Conservation (phyloP, 2,888 invertebrate species). For the Diachrysia chrysitis region DNA sequence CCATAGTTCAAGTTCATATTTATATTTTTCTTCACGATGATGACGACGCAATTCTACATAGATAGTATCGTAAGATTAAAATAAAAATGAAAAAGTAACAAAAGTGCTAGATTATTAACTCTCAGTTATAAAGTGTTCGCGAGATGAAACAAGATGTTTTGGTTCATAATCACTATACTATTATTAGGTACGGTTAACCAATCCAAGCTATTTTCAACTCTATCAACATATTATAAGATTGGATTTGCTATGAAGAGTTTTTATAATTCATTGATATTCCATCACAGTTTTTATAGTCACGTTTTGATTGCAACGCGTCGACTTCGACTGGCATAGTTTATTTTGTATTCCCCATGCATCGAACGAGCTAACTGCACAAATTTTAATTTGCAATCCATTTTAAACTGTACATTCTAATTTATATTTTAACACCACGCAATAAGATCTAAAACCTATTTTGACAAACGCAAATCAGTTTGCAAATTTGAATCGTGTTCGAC, state of each 20-base stretch:
- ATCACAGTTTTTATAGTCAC: slow-evolving; percentile 72
- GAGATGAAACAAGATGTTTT: slow-evolving; percentile 44
- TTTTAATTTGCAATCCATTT: slow-evolving; percentile 44
- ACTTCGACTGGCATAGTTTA: slow-evolving; percentile 59
- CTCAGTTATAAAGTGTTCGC: slow-evolving; percentile 25
- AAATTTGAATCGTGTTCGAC: slow-evolving; percentile 52
- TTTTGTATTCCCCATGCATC: slow-evolving; percentile 71
- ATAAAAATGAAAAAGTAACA: not conserved
- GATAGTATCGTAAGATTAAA: slow-evolving; percentile 11
- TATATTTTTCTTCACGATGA: slow-evolving; percentile 1
- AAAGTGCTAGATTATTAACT: slow-evolving; percentile 31
- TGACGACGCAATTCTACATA: slow-evolving; percentile 9
- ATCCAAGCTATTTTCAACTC: slow-evolving; percentile 17
- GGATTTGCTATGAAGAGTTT: slow-evolving; percentile 13
- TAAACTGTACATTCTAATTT: slow-evolving; percentile 31
- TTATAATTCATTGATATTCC: slow-evolving; percentile 69
- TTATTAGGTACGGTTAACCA: not conserved
- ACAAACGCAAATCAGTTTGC: slow-evolving; percentile 16
- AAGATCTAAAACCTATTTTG: slow-evolving; percentile 12
- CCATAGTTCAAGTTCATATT: not conserved
- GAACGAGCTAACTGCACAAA: slow-evolving; percentile 64
- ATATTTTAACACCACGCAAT: slow-evolving; percentile 30
- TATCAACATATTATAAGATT: not conserved
- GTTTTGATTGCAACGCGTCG: slow-evolving; percentile 61
- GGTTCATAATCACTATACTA: slow-evolving; percentile 37